These are phyloP conservation scores for Reinhardtius hippoglossoides DNA, from an alignment of 2,113 vertebrate genomes.

Conservation along the genomic window DNA sequence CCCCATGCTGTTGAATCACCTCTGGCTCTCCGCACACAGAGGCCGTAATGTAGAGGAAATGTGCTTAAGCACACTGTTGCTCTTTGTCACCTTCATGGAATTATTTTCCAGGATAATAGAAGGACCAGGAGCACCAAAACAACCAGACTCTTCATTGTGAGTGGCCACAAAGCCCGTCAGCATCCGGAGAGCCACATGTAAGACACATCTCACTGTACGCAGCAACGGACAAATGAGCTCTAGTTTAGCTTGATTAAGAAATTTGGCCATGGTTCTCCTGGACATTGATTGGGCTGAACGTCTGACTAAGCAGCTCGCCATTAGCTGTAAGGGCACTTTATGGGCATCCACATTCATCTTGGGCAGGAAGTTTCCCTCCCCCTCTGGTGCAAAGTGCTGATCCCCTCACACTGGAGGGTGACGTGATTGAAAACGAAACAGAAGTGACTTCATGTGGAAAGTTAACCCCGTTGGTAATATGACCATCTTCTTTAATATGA, in stretches of 20 bases:
- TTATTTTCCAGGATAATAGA: conserved; percentile 38
- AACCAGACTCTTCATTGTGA: background rate
- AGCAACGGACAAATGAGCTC: conserved; percentile 11
- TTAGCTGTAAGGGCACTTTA: conserved; percentile 60
- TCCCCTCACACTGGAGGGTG: conserved; percentile 37
- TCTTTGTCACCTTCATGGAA: conserved; percentile 16
- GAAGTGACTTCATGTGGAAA: conserved; percentile 28
- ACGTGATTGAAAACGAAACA: conserved; percentile 38
- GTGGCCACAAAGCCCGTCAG: background rate
- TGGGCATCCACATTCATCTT: conserved; percentile 56
- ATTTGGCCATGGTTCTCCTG: conserved; percentile 41
- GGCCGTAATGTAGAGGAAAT: conserved; percentile 48
- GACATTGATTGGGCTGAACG: conserved; percentile 45
- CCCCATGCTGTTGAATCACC: conserved; percentile 56
- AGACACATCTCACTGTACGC: conserved; percentile 1
- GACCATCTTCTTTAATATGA: conserved; percentile 21
- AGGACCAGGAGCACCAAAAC: conserved; percentile 7
- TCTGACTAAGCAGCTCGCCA: conserved; percentile 62
- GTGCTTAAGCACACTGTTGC: conserved; percentile 39
- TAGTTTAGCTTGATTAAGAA: conserved; percentile 60
- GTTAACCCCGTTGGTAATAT: background rate
- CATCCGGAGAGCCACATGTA: background rate
- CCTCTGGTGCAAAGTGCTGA: conserved; percentile 56
- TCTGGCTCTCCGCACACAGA: background rate
- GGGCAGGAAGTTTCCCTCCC: conserved; percentile 41